A percentile compares a stretch with the other conserved stretches of the same genome.
These are phyloP conservation scores for Ectropis crepuscularia DNA, from an alignment of 2,888 invertebrate species.

Conservation along the genomic window DNA sequence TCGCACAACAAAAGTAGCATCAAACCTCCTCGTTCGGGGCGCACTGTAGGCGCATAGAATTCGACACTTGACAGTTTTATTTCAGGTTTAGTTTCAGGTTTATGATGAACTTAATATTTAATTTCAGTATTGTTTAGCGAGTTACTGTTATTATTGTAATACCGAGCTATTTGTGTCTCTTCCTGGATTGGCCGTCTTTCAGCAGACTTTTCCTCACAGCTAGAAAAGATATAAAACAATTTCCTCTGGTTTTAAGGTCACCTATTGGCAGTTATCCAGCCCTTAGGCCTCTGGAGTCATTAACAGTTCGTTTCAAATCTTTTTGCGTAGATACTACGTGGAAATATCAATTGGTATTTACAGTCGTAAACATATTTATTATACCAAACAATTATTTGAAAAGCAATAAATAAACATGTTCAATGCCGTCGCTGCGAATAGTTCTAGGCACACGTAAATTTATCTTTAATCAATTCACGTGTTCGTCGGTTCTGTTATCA, in stretches of 20 bases:
- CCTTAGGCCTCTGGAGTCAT: not conserved
- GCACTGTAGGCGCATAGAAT: too few species aligned
- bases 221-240: not conserved
- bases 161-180: too few species aligned
- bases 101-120: too few species aligned
- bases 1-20: too few species aligned
- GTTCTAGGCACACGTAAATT: conserved; percentile 10
- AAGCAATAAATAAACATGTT: conserved; percentile 8
- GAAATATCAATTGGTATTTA: not conserved
- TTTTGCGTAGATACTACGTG: not conserved
- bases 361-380: not conserved
- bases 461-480: conserved; percentile 37
- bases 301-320: too few species aligned
- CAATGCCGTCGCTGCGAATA: conserved; percentile 6
- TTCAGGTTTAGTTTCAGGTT: too few species aligned
- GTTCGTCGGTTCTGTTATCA: conserved; percentile 46
- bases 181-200: not conserved
- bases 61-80: too few species aligned
- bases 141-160: too few species aligned
- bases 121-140: too few species aligned
- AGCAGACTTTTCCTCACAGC: not conserved
- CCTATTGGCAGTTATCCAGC: conserved; percentile 2
- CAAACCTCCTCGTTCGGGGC: too few species aligned
- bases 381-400: not conserved
- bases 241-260: not conserved